Conservation (phyloP, 2,113 vertebrate genomes). For the Sturnira hondurensis region DNA sequence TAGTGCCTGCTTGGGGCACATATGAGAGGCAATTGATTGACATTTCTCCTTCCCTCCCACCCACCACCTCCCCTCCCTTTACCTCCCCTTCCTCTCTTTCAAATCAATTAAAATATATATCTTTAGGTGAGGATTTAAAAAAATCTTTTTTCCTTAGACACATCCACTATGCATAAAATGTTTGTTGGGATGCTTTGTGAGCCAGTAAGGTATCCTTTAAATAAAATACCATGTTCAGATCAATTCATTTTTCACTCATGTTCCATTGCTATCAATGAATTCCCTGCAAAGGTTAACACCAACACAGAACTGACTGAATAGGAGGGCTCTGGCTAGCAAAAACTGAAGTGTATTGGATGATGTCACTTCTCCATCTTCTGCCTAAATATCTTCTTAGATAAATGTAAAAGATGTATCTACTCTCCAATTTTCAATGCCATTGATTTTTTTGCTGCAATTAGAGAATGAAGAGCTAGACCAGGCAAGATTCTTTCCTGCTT, state of each 20-base stretch:
- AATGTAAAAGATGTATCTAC: neutral
- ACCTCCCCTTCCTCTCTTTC: too few relatives aligned
- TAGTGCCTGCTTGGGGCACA: too few relatives aligned
- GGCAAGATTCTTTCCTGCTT: conserved; percentile 32
- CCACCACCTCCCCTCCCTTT: too few relatives aligned
- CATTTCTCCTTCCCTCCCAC: too few relatives aligned
- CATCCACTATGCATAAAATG: neutral
- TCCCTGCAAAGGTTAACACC: neutral
- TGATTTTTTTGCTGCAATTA: conserved; percentile 72
- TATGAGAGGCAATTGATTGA: too few relatives aligned
- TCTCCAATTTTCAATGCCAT: conserved; percentile 65
- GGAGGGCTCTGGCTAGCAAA: neutral
- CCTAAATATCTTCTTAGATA: neutral
- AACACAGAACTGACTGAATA: neutral
- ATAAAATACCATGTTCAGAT: neutral
- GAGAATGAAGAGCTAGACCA: conserved; percentile 57
- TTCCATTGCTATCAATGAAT: neutral
- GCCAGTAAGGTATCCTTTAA: neutral
- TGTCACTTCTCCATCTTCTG: neutral
- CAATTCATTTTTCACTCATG: neutral
- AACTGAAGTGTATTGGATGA: neutral
- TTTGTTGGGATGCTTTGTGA: neutral
- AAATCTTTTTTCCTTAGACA: neutral
- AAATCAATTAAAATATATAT: too few relatives aligned
- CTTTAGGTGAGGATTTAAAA: too few relatives aligned